Conservation (phyloP, 2,888 invertebrate species). For the Uropetala carovei region DNA sequence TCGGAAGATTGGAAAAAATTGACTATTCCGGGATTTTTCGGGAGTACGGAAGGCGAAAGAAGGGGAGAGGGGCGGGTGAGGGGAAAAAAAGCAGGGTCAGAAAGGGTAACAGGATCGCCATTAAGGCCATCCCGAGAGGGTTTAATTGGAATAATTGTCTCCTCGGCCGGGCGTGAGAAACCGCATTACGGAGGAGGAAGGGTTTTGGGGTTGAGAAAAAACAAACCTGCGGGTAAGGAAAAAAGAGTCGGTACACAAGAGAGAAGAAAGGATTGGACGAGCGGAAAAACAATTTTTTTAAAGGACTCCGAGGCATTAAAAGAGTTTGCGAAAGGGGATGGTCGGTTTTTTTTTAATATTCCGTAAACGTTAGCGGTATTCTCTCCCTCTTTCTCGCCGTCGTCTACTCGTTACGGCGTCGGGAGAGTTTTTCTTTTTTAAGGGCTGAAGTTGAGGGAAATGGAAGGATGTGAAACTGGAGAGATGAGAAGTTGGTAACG, state of each 20-base stretch:
- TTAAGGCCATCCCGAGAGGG: too few relatives aligned
- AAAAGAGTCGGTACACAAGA: not conserved
- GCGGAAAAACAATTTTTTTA: not conserved
- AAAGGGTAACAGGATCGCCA: too few relatives aligned
- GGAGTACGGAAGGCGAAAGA: too few relatives aligned
- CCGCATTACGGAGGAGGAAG: too few relatives aligned
- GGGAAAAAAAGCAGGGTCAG: too few relatives aligned
- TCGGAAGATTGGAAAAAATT: too few relatives aligned
- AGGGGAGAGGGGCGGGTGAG: too few relatives aligned
- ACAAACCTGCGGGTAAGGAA: not conserved
- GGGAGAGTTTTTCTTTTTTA: not conserved
- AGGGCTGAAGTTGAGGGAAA: not conserved
- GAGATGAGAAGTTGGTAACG: not conserved
- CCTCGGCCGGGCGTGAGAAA: too few relatives aligned
- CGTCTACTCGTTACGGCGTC: not conserved
- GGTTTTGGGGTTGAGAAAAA: too few relatives aligned
- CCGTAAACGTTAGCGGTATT: slow-evolving; percentile 7
- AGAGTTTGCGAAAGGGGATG: not conserved
- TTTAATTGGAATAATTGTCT: too few relatives aligned
- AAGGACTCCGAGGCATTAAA: not conserved
- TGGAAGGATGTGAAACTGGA: not conserved
- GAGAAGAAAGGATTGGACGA: not conserved
- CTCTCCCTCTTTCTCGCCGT: not conserved
- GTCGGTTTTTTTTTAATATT: slow-evolving; percentile 1
- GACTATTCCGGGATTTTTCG: too few relatives aligned